phyloP scores from a whole-genome alignment of 1,140 invertebrate species.

The Paralvinella palmiformis region DNA sequence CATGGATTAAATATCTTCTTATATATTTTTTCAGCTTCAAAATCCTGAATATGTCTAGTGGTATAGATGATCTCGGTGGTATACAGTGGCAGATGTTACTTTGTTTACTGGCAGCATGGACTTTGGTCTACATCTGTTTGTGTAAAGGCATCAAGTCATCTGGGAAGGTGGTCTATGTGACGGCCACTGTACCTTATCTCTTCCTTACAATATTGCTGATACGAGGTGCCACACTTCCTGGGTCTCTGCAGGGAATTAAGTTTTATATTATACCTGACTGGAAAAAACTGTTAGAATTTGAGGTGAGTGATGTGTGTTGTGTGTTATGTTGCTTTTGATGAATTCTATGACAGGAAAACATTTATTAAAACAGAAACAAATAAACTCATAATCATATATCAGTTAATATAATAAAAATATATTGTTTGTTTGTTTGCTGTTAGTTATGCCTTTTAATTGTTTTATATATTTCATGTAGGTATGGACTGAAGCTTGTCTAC shows the following conservation, averaged over 20 bases:
- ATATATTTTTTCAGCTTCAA: conserved; percentile 15
- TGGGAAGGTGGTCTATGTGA: conserved; percentile 61
- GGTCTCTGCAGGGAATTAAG: conserved; percentile 66
- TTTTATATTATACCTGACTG: conserved; percentile 65
- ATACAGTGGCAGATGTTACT: conserved; percentile 17
- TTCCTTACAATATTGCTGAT: conserved; percentile 80
- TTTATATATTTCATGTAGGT: conserved; percentile 57
- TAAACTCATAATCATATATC: neutral
- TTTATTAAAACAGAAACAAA: too few species aligned
- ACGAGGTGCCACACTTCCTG: conserved; percentile 78
- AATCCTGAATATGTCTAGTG: conserved; percentile 14
- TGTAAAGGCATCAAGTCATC: conserved; percentile 20
- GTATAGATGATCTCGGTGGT: conserved; percentile 16
- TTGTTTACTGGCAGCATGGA: conserved; percentile 16
- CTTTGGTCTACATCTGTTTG: conserved; percentile 21
- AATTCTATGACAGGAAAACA: too few species aligned
- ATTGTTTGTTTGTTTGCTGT: neutral
- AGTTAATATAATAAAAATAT: neutral
- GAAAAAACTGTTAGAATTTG: conserved; percentile 1
- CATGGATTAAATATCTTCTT: too few species aligned
- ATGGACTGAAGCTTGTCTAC: conserved; percentile 81
- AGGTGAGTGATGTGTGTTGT: too few species aligned
- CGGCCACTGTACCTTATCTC: conserved; percentile 83
- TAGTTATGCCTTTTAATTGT: too few species aligned
- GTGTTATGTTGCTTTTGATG: too few species aligned